Evolutionary conservation across 2,113 vertebrate genomes (phyloP), one percentile per base, ranked within the genome.

Genomic region (Mohoua ochrocephala): DNA sequence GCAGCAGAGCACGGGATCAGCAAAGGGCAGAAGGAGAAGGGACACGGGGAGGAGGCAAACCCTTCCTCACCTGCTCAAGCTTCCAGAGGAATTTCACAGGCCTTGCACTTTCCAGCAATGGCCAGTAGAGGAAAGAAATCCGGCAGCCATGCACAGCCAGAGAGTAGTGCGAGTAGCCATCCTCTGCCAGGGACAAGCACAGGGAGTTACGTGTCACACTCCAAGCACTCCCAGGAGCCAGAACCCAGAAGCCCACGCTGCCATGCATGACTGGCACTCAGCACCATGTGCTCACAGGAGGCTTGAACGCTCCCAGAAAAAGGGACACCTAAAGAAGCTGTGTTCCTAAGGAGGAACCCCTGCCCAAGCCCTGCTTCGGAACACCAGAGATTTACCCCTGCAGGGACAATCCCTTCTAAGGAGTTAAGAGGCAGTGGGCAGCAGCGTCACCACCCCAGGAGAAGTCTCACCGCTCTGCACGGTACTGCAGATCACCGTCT

Each of bases 31-130:
- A 24, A 83, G 33, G 26, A 83, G 56, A 59, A 82, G 53, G 15
- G 74, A 52, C 35, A 3, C 0, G 33, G 65, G 76, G n/a, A 81
- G 41, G 80, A 41, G 21, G 82, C 52, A 91, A 70, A 63, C 0
- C 2, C 24, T 31, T 81, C 78, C 97, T 98, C 98, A 99, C 99
- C 99, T 99, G 99, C 93, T 99, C 99, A 90, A 99, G 97, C 97
- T 99, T 99, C 99, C 99, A 99, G 86, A 99, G 98, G 97, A 99
- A 99, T 96, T 99, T 99, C 96, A 99, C 99, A 2, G 99, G 99
- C 44, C 99, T 98, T 4, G 99, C 98, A 0, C 99, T 98, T 13
- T 99, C 98, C 69, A 99, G 98, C 81, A 99, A 97, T 0, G 99
- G 99, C 99, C 99, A 99, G 96, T 99, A 99, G 93, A 99, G 99